phyloP scores from a whole-genome alignment of 2,113 vertebrate species.

The Pollachius pollachius region DNA sequence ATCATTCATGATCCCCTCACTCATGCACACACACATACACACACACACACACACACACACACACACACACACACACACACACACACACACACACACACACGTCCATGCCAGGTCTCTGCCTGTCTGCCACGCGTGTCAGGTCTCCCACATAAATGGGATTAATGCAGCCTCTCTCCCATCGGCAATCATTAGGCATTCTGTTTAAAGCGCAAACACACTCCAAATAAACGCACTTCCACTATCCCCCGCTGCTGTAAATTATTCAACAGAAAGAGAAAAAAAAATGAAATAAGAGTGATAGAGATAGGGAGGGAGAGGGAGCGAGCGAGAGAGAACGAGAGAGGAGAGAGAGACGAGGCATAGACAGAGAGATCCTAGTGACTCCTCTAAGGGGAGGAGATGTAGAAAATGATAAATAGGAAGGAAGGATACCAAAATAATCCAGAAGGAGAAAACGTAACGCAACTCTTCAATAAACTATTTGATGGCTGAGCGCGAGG shows the following conservation, averaged over 20 bases:
- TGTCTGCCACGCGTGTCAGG: slow-evolving; percentile 72
- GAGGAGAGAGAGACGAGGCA: slow-evolving; percentile 24
- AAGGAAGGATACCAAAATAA: slow-evolving; percentile 56
- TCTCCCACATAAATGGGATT: slow-evolving; percentile 78
- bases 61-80: slow-evolving; percentile 13
- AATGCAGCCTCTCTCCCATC: slow-evolving; percentile 74
- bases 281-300: slow-evolving; percentile 26
- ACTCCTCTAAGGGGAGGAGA: slow-evolving; percentile 42
- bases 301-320: slow-evolving; percentile 37
- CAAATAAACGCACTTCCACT: slow-evolving; percentile 75
- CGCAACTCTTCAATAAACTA: slow-evolving; percentile 12
- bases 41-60: slow-evolving; percentile 29
- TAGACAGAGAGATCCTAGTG: slow-evolving; percentile 14
- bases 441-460: slow-evolving; percentile 30
- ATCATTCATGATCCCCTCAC: background rate
- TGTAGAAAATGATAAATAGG: slow-evolving; percentile 18
- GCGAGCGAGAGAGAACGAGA: slow-evolving; percentile 30
- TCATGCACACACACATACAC: slow-evolving; percentile 22
- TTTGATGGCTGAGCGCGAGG: slow-evolving; percentile 32
- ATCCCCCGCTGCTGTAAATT: slow-evolving; percentile 72
- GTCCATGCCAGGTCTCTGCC: slow-evolving; percentile 41
- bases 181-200: slow-evolving; percentile 80
- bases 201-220: slow-evolving; percentile 76
- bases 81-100: slow-evolving; percentile 14
- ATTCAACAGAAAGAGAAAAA: slow-evolving; percentile 68